Evolutionary conservation across 1,140 invertebrate genomes (phyloP).

Genomic region (Pseudomyrmex cubaensis): DNA sequence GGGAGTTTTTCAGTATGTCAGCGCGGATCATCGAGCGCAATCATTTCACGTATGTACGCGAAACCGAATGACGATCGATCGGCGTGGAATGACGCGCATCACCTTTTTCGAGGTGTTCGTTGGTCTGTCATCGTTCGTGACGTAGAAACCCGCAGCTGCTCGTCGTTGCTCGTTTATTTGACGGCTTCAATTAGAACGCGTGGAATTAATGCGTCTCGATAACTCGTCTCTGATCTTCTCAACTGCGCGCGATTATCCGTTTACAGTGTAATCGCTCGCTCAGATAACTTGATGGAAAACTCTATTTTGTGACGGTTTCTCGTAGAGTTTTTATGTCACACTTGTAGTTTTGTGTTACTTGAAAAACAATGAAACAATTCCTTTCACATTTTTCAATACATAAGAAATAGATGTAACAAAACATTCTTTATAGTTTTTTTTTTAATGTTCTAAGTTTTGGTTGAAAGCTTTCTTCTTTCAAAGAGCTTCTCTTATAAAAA

Average conservation of each 20-base stretch:
- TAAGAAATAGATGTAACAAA: no score
- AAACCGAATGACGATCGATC: constrained; percentile 63
- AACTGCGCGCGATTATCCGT: neutral
- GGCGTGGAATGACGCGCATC: constrained; percentile 60
- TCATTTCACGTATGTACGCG: constrained; percentile 49
- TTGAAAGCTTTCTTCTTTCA: no score
- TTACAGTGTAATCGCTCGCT: neutral
- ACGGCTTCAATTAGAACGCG: constrained; percentile 42
- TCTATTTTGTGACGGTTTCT: no score
- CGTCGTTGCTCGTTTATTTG: constrained; percentile 56
- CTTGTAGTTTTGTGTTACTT: no score
- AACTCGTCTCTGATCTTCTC: constrained; percentile 8
- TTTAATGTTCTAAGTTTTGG: no score
- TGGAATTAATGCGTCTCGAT: constrained; percentile 29
- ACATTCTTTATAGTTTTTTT: no score
- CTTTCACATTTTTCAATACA: no score
- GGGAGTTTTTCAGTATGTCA: constrained; percentile 50
- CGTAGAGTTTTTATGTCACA: no score
- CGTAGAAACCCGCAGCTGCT: constrained; percentile 60
- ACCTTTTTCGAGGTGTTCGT: constrained; percentile 59
- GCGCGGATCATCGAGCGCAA: constrained; percentile 54
- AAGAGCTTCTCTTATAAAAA: no score
- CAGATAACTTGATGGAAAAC: no score
- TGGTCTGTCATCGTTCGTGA: constrained; percentile 54
- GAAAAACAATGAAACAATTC: no score